Percentiles rank a stretch among this genome's conserved stretches.
These are phyloP conservation scores for Encarsia formosa DNA, from an alignment of 2,888 invertebrate genomes.

Conservation along the genomic window DNA sequence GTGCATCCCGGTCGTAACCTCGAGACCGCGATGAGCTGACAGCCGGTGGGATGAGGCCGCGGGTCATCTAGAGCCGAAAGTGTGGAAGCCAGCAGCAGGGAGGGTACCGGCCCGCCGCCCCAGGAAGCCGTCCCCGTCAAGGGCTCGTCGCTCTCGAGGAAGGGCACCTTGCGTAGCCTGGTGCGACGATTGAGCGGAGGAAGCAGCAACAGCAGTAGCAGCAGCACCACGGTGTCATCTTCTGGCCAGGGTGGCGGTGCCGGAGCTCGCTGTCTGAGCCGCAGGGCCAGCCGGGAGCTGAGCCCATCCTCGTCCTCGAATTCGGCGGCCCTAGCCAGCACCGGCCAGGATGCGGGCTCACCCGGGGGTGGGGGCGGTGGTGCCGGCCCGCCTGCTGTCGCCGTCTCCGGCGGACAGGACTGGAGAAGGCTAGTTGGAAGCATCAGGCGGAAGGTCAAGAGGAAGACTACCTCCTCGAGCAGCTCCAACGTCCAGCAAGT, in stretches of 20 bases:
- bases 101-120: background rate
- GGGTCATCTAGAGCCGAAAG: too few relatives aligned
- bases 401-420: conserved; percentile 41
- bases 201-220: conserved; percentile 20
- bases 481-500: conserved; percentile 37
- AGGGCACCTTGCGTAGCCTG: conserved; percentile 32
- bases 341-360: conserved; percentile 12
- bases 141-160: background rate
- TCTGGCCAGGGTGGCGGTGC: conserved; percentile 32
- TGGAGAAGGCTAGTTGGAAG: conserved; percentile 50
- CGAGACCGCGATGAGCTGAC: background rate
- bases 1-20: background rate
- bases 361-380: conserved; percentile 29
- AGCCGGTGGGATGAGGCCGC: background rate
- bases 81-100: background rate
- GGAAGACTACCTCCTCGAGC: conserved; percentile 38
- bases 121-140: background rate
- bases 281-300: conserved; percentile 44
- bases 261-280: conserved; percentile 41
- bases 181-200: conserved; percentile 39
- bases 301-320: conserved; percentile 37
- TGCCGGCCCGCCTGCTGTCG: conserved; percentile 32
- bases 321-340: conserved; percentile 30
- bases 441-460: conserved; percentile 47
- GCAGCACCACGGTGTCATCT: conserved; percentile 39